Base-by-base conservation (phyloP, 2,888 invertebrate genomes). In the Philonicus albiceps region DNA sequence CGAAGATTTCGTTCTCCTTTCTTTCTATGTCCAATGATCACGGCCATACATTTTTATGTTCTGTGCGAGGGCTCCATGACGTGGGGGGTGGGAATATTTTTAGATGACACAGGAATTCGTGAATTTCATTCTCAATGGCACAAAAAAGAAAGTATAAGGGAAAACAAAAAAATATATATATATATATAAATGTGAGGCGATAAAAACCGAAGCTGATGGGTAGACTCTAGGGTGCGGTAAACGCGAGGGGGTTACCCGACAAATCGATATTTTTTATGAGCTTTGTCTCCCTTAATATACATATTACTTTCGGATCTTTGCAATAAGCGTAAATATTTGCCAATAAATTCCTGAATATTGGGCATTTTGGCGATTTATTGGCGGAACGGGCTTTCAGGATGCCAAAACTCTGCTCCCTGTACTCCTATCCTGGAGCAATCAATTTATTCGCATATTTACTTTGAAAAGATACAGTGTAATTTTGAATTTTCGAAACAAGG, bases 21-120 rank as follows among this genome's bases (percentile, higher is more conserved):
- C 81, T 80, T 40, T 83, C 40, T 72, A 37, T 72, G 64, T 27
- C 30, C 83, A 53, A 81, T 55, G 72, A 83, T 83, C 83, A 72
- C 64, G 37, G 37, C 72, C 83, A 64, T 83, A 83, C 83, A 83
- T 83, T 72, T 83, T 83, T 83, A 83, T 83, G 83, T 83, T 8
- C 49, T 72, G 5, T 83, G 27, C 37, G 85, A 49, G 43, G 72
- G 19, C 49, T 64, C 37, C 31, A 19, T 34, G 76, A 19, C 34
- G 55, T n/a, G 81, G 64, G 64, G 86, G 87, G 75, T 87, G 86
- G 76, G 86, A 87, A 87, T 87, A 87, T 87, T 87, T 87, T 87
- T 87, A 87, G 87, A 87, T 87, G 87, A 87, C 87, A 87, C 87
- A 87, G 87, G 87, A 87, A 87, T 87, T 87, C 87, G 87, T 86